phyloP scores from a whole-genome alignment of 2,797 vertebrate species.

The Phoxinus dragarum region DNA sequence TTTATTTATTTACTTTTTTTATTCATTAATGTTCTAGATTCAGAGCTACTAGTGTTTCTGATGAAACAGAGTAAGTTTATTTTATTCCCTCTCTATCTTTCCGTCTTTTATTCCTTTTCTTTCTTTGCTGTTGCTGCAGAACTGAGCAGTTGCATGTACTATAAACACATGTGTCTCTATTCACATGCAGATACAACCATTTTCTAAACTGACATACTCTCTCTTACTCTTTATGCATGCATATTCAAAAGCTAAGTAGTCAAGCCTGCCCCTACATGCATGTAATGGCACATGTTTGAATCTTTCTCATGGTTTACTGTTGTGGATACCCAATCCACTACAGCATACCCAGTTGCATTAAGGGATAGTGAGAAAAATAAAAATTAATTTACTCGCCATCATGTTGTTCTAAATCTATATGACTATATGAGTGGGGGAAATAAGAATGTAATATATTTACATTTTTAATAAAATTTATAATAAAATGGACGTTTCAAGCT shows the following conservation, averaged over 20 bases:
- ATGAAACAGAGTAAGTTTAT: slow-evolving; percentile 94
- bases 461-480: not conserved
- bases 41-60: slow-evolving; percentile 92
- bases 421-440: not conserved
- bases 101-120: slow-evolving; percentile 50
- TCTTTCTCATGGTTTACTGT: slow-evolving; percentile 30
- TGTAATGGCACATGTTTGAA: slow-evolving; percentile 22
- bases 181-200: slow-evolving; percentile 16
- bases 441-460: not conserved
- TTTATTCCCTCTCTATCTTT: slow-evolving; percentile 48
- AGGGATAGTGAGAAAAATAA: not conserved
- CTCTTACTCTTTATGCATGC: slow-evolving; percentile 50
- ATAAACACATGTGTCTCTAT: slow-evolving; percentile 68
- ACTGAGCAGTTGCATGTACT: slow-evolving; percentile 55
- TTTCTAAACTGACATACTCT: not conserved
- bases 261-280: slow-evolving; percentile 32
- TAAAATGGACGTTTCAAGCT: not conserved
- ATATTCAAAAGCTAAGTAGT: slow-evolving; percentile 61
- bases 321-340: slow-evolving; percentile 2
- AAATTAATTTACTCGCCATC: not conserved
- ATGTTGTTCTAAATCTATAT: slow-evolving; percentile 1
- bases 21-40: slow-evolving; percentile 93
- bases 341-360: slow-evolving; percentile 1
- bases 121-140: slow-evolving; percentile 16
- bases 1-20: slow-evolving; percentile 34